These are phyloP conservation scores for Cryptomyrus ogoouensis DNA, from an alignment of 2,113 vertebrate species.

Conservation along the genomic window DNA sequence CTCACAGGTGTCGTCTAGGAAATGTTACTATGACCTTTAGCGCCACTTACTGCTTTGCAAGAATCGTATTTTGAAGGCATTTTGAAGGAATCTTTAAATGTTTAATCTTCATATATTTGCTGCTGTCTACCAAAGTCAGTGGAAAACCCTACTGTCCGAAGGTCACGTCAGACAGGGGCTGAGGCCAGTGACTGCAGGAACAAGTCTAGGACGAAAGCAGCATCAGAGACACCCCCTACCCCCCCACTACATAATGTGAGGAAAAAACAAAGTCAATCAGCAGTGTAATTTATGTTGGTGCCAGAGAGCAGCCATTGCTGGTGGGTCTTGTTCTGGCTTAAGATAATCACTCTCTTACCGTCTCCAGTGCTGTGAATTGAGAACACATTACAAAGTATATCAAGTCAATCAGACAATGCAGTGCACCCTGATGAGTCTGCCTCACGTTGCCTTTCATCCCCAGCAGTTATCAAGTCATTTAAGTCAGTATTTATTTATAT, in stretches of 20 bases:
- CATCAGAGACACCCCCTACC: no score
- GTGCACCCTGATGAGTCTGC: background rate
- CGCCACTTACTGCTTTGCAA: background rate
- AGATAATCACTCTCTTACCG: conserved; percentile 19
- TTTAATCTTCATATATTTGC: background rate
- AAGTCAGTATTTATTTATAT: background rate
- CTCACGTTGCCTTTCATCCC: background rate
- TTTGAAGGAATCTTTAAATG: background rate
- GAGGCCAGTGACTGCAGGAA: background rate
- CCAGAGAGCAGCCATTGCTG: background rate
- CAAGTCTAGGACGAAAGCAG: background rate
- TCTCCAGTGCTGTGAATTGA: conserved; percentile 11
- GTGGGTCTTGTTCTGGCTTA: background rate
- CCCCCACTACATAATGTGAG: background rate
- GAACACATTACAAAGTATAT: background rate
- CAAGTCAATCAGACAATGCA: conserved; percentile 7
- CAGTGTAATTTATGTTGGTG: conserved; percentile 14
- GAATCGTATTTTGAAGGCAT: background rate
- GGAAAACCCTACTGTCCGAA: background rate
- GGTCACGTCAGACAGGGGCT: background rate
- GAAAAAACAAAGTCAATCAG: background rate
- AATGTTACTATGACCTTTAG: background rate
- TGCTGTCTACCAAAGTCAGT: background rate
- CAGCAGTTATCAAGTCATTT: background rate
- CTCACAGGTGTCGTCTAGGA: background rate